Evolutionary conservation across 2,888 invertebrate species (phyloP), one percentile per base, ranked within the genome.

Genomic region (Deilephila porcellus): DNA sequence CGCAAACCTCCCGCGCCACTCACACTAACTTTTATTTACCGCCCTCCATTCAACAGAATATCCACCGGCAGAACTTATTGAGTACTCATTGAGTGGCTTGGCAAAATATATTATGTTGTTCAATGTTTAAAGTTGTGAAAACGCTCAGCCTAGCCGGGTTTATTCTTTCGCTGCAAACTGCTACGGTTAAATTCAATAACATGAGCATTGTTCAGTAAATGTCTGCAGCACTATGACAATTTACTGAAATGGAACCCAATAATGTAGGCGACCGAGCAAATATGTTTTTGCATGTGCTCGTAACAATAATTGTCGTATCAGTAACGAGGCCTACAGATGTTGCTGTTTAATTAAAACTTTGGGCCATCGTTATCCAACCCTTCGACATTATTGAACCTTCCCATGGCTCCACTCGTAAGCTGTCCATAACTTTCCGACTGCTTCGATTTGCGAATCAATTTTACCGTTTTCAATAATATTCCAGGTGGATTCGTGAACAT

Each of bases 281-380:
- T 71, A 84, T 85, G 84, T 88, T 86, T 87, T 85, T 85, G 85
- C 85, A 83, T 86, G 83, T 85, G 82, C 81, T 82, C 82, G 82
- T 88, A 88, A 89, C 88, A 91, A 90, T 92, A 91, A 91, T 91
- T 88, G 86, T 87, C 87, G 84, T 87, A 88, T 87, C 86, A 85
- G 87, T 86, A 87, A 90, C 90, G 88, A 86, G 84, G 77, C 77
- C 76, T 79, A 76, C 93, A 93, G 91, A 93, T 93, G 93, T 88
- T 89, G 85, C 90, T 90, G 87, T 92, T 93, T 93, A 91, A 93
- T 93, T 93, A 93, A 94, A 94, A 93, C 90, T 93, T 93, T 90
- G 86, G 87, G 83, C 88, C 84, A 86, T 88, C 88, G 86, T 87
- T 90, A 90, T 87, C 84, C 86, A 83, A 83, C 89, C 92, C 90